phyloP scores from a whole-genome alignment of 1,140 invertebrate species.

The Campoletis sonorensis region DNA sequence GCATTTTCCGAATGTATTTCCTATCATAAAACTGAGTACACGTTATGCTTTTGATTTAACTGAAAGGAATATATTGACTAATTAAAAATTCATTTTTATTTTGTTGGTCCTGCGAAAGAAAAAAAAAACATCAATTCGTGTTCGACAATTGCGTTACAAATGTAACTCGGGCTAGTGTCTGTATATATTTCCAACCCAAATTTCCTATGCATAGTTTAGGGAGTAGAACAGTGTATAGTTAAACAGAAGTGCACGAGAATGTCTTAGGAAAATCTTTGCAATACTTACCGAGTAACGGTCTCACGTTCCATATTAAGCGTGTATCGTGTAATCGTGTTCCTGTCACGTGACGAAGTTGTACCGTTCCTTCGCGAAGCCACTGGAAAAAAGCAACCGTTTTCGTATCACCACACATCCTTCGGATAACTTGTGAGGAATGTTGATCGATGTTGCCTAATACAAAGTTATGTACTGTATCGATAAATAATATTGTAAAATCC shows the following conservation, averaged over 20 bases:
- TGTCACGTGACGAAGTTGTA: slow-evolving; percentile 53
- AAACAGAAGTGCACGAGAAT: neutral
- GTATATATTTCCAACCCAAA: too few species aligned
- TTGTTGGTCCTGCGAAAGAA: too few species aligned
- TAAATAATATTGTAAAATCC: neutral
- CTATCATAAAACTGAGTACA: too few species aligned
- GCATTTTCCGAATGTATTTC: too few species aligned
- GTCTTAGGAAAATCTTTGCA: neutral
- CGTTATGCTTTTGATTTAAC: too few species aligned
- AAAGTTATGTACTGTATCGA: neutral
- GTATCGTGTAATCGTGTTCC: slow-evolving; percentile 59
- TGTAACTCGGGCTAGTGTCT: too few species aligned
- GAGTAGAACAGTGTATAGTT: neutral
- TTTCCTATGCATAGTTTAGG: too few species aligned
- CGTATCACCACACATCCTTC: slow-evolving; percentile 3
- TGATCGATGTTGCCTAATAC: slow-evolving; percentile 26
- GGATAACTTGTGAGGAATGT: neutral
- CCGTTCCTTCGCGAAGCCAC: slow-evolving; percentile 13
- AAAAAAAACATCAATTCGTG: too few species aligned
- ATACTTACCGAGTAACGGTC: slow-evolving; percentile 50
- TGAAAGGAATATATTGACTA: too few species aligned
- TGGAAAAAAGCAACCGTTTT: neutral
- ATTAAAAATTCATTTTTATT: too few species aligned
- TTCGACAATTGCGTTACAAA: too few species aligned
- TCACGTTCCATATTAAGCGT: slow-evolving; percentile 57